Percentiles rank a stretch among this genome's conserved stretches.
These are phyloP conservation scores for Bungarus multicinctus DNA, from an alignment of 2,113 vertebrate species.

Conservation along the genomic window DNA sequence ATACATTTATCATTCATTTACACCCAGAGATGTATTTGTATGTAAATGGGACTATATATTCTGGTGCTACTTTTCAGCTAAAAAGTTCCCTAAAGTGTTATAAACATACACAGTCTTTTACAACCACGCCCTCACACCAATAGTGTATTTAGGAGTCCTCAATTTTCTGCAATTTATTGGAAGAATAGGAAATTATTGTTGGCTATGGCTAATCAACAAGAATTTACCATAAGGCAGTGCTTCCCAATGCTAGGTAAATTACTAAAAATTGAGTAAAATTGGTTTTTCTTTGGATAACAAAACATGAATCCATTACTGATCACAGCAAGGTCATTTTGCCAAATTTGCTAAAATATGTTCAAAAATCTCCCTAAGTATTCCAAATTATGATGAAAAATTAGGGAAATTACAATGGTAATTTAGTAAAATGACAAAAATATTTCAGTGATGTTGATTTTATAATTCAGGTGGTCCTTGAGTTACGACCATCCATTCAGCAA, in stretches of 20 bases:
- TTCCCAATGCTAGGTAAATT: neutral
- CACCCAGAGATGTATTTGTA: neutral
- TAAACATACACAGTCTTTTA: neutral
- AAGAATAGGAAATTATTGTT: neutral
- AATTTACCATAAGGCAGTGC: neutral
- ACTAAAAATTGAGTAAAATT: neutral
- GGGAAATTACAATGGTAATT: neutral
- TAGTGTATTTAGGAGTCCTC: neutral
- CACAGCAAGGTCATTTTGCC: neutral
- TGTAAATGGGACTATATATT: neutral
- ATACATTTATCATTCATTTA: neutral
- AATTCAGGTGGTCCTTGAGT: neutral
- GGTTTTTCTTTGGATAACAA: neutral
- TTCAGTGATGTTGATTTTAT: neutral
- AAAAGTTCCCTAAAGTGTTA: neutral
- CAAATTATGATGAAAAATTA: neutral
- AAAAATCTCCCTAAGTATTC: neutral
- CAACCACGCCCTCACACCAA: neutral
- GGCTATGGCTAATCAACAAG: neutral
- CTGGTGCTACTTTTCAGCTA: neutral
- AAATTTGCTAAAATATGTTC: neutral
- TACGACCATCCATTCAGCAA: neutral
- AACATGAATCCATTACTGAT: neutral
- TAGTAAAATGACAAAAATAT: neutral
- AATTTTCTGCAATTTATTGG: neutral